A percentile compares a stretch with the other conserved stretches of the same genome.
Conservation (phyloP, 2,888 invertebrate species). For the Dynastes grantii region DNA sequence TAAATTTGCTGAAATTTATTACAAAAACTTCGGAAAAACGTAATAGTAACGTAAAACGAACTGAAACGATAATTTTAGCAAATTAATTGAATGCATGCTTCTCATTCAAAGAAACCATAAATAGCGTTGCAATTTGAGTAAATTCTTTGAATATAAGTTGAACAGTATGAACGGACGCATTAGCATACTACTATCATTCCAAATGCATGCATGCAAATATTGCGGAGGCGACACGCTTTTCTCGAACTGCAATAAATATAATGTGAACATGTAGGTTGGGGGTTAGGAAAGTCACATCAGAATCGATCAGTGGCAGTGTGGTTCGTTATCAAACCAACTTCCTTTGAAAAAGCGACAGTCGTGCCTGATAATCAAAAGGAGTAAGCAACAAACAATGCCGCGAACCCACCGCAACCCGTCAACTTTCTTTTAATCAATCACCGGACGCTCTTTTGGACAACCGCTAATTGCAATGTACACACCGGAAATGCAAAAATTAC, state of each 20-base stretch:
- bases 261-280: conserved; percentile 21
- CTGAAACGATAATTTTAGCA: no score
- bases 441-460: conserved; percentile 53
- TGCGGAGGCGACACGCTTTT: conserved; percentile 12
- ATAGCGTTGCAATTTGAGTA: no score
- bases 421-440: conserved; percentile 64
- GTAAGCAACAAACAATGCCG: conserved; percentile 59
- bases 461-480: conserved; percentile 56
- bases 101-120: no score
- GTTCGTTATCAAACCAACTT: conserved; percentile 53
- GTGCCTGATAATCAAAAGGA: conserved; percentile 59
- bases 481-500: conserved; percentile 53
- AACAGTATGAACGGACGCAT: neutral
- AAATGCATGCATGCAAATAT: conserved; percentile 28
- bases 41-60: no score
- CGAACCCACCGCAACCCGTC: conserved; percentile 62
- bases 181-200: neutral
- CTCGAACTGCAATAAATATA: conserved; percentile 49
- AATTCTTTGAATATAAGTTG: no score
- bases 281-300: conserved; percentile 44
- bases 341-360: conserved; percentile 59
- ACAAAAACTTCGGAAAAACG: no score
- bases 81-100: no score
- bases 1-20: no score
- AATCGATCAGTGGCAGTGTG: conserved; percentile 57